Evolutionary conservation across 2,797 vertebrate genomes (phyloP).

Genomic region (Hippopotamyrus pictus): DNA sequence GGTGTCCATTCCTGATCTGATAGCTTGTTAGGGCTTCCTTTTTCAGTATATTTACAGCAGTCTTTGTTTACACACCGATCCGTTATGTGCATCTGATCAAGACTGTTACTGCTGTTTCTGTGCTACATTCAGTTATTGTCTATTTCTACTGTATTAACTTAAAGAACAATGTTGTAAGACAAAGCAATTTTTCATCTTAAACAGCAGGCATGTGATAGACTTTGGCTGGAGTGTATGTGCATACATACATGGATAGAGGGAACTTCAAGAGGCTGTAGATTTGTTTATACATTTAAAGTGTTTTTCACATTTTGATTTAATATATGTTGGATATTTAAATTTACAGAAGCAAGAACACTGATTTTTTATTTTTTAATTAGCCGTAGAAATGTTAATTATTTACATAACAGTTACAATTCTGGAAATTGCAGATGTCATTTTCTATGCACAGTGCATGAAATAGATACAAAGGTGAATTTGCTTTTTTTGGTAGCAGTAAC

Average conservation of each 20-base stretch:
- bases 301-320: background rate
- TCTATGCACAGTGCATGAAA: background rate
- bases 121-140: background rate
- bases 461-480: background rate
- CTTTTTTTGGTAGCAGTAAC: background rate
- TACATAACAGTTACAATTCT: background rate
- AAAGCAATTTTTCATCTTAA: background rate
- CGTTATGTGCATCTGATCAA: background rate
- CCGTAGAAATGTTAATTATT: background rate
- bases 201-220: background rate
- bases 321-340: background rate
- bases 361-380: background rate
- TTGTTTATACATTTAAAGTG: background rate
- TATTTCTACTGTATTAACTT: background rate
- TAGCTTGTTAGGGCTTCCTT: background rate
- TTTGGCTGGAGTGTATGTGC: background rate
- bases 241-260: background rate
- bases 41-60: background rate
- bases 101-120: background rate
- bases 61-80: background rate
- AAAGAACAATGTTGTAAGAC: background rate
- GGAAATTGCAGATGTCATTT: background rate
- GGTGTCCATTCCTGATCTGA: background rate
- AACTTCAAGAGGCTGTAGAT: background rate
- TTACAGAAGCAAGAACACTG: background rate